Evolutionary conservation across 2,888 invertebrate species (phyloP).

Genomic region (Hedychridium roseum): DNA sequence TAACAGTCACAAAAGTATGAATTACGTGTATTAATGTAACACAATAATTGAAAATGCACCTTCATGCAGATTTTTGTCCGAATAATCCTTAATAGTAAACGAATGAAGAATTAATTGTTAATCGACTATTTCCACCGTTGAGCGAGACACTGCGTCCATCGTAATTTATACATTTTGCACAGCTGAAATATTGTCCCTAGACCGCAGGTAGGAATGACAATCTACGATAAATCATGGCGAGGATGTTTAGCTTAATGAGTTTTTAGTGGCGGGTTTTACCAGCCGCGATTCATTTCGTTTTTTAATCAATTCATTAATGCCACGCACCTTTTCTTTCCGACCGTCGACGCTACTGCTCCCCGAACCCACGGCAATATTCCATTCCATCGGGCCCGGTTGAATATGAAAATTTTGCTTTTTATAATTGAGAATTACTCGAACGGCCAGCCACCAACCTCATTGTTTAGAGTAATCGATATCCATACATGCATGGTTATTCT

Average conservation of each 20-base stretch:
- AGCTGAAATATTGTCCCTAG: constrained; percentile 38
- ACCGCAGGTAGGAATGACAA: constrained; percentile 48
- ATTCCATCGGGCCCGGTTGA: background rate
- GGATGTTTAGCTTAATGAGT: constrained; percentile 57
- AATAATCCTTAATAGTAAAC: too few relatives aligned
- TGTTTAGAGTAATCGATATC: too few relatives aligned
- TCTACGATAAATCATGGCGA: constrained; percentile 58
- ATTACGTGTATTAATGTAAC: too few relatives aligned
- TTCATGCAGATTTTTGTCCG: too few relatives aligned
- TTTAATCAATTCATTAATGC: constrained; percentile 60
- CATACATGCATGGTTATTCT: too few relatives aligned
- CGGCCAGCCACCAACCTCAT: too few relatives aligned
- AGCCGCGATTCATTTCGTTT: constrained; percentile 46
- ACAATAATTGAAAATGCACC: too few relatives aligned
- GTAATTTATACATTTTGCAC: constrained; percentile 27
- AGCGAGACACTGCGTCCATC: constrained; percentile 17
- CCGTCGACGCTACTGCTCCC: constrained; percentile 26
- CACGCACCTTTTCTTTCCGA: constrained; percentile 30
- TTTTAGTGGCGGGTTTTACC: constrained; percentile 51
- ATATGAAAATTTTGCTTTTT: constrained; percentile 11
- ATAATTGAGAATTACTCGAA: too few relatives aligned
- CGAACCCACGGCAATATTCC: constrained; percentile 25
- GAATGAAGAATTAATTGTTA: too few relatives aligned
- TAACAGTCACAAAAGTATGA: too few relatives aligned
- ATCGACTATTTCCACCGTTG: too few relatives aligned